phyloP scores from a whole-genome alignment of 2,113 vertebrate species.

The Sapayoa aenigma region DNA sequence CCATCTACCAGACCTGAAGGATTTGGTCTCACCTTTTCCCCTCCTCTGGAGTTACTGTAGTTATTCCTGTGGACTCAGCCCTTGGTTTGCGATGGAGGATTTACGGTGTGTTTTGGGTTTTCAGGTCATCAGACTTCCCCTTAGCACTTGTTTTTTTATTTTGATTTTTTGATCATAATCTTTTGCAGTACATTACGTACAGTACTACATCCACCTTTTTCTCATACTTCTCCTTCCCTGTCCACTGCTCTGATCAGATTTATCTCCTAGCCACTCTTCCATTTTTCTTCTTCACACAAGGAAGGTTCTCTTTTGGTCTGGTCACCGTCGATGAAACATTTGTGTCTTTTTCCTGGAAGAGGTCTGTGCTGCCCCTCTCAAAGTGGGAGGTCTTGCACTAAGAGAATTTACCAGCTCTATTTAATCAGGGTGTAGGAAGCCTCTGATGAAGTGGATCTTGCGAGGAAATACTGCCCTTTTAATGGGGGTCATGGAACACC shows the following conservation, averaged over 20 bases:
- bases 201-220: background rate
- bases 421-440: background rate
- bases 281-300: background rate
- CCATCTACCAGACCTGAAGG: background rate
- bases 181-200: background rate
- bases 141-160: background rate
- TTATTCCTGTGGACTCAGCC: background rate
- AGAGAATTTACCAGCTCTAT: background rate
- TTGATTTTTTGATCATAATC: background rate
- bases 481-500: background rate
- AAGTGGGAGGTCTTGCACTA: background rate
- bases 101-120: background rate
- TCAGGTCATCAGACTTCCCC: background rate
- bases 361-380: background rate
- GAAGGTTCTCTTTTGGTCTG: background rate
- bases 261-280: background rate
- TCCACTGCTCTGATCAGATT: background rate
- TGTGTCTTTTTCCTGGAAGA: background rate
- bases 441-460: background rate
- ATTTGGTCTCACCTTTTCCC: background rate
- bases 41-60: background rate
- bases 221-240: background rate
- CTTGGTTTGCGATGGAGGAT: background rate
- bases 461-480: fast-evolving
- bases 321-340: background rate